These are phyloP conservation scores for Fulmarus glacialis DNA, from an alignment of 2,113 vertebrate genomes.

Conservation along the genomic window DNA sequence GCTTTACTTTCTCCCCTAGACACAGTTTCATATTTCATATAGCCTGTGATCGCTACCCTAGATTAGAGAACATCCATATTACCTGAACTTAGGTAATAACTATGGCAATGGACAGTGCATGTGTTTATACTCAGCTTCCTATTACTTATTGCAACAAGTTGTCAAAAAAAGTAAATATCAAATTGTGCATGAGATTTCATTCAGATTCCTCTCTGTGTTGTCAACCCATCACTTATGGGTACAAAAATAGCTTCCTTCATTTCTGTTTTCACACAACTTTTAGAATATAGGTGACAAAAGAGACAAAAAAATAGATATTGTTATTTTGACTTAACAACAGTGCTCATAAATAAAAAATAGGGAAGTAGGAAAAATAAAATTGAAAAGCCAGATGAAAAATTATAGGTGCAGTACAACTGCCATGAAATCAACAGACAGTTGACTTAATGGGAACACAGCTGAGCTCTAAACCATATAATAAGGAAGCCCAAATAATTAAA, in stretches of 20 bases:
- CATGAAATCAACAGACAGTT: not conserved
- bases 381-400: not conserved
- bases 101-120: not conserved
- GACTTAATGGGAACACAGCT: not conserved
- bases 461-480: not conserved
- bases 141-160: not conserved
- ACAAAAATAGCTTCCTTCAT: not conserved
- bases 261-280: not conserved
- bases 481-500: not conserved
- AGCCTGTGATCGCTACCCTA: rapidly evolving
- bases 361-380: not conserved
- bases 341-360: not conserved
- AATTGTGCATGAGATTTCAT: not conserved
- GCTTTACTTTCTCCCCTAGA: not conserved
- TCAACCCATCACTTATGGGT: not conserved
- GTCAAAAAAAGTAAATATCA: not conserved
- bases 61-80: not conserved
- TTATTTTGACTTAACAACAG: not conserved
- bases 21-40: not conserved
- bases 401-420: not conserved
- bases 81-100: not conserved
- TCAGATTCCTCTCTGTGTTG: not conserved
- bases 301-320: not conserved
- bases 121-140: not conserved
- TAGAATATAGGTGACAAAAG: not conserved